A percentile compares a stretch with the other conserved stretches of the same genome.
phyloP scores from a whole-genome alignment of 2,113 vertebrate species.

The Sprattus sprattus region DNA sequence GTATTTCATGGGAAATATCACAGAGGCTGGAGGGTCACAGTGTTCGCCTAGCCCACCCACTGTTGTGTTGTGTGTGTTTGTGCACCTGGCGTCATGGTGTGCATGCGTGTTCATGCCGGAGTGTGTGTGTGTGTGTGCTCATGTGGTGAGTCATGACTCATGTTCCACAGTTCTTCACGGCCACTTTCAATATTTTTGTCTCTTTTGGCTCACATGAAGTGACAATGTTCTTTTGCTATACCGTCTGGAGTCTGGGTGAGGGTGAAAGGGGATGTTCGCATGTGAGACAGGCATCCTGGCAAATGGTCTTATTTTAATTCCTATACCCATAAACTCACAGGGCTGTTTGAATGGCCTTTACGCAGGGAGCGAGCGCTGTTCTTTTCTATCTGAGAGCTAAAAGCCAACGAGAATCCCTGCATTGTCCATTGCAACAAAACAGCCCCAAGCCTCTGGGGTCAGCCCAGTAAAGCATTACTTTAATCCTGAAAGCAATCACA shows the following conservation, averaged over 20 bases:
- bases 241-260: not conserved
- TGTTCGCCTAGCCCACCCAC: not conserved
- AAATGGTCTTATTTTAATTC: not conserved
- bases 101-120: not conserved
- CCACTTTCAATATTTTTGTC: not conserved
- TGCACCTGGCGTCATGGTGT: not conserved
- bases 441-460: not conserved
- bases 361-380: not conserved
- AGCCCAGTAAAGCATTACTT: not conserved
- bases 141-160: not conserved
- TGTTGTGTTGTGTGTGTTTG: not conserved
- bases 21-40: not conserved
- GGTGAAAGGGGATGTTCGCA: not conserved
- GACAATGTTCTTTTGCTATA: too few species aligned
- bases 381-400: not conserved
- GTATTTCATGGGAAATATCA: slow-evolving; percentile 10
- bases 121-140: not conserved
- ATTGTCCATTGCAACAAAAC: slow-evolving; percentile 8
- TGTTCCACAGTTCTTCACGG: not conserved
- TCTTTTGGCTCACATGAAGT: not conserved
- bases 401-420: not conserved
- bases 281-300: not conserved
- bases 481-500: slow-evolving; percentile 14
- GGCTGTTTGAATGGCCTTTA: not conserved
- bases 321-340: not conserved